A percentile compares a stretch with the other conserved stretches of the same genome.
These are phyloP conservation scores for Oceanites oceanicus DNA, from an alignment of 2,113 vertebrate genomes.

Conservation along the genomic window DNA sequence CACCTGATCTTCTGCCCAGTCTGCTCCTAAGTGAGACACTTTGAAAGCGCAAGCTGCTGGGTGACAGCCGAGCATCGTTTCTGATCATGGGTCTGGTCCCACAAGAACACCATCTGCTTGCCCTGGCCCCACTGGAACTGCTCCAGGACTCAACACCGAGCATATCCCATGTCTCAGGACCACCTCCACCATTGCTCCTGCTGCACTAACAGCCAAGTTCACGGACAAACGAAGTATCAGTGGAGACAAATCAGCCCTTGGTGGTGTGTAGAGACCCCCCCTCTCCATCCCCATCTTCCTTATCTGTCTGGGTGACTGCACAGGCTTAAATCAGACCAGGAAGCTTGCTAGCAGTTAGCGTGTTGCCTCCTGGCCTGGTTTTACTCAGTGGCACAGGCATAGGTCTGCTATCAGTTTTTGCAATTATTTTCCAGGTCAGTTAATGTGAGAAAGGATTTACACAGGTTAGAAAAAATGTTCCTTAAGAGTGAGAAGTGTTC, in stretches of 20 bases:
- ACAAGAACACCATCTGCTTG: background rate
- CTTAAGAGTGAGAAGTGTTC: background rate
- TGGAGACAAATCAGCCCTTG: background rate
- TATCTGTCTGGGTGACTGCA: background rate
- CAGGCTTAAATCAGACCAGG: background rate
- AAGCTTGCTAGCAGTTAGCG: background rate
- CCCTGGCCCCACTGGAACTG: background rate
- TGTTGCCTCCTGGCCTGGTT: background rate
- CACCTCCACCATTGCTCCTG: background rate
- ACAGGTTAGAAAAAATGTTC: background rate
- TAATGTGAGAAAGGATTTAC: background rate
- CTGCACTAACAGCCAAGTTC: background rate
- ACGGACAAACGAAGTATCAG: background rate
- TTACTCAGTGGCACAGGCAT: background rate
- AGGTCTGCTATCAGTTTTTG: background rate
- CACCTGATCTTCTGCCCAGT: background rate
- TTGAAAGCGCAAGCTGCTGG: background rate
- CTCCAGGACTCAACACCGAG: background rate
- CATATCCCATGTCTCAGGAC: background rate
- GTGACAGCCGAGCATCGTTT: background rate
- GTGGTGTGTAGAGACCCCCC: background rate
- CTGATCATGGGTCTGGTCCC: background rate
- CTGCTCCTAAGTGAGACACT: background rate
- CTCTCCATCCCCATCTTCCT: background rate
- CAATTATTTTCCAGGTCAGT: background rate